phyloP scores from a whole-genome alignment of 2,888 invertebrate genomes.

The Rotaria magnacalcarata region DNA sequence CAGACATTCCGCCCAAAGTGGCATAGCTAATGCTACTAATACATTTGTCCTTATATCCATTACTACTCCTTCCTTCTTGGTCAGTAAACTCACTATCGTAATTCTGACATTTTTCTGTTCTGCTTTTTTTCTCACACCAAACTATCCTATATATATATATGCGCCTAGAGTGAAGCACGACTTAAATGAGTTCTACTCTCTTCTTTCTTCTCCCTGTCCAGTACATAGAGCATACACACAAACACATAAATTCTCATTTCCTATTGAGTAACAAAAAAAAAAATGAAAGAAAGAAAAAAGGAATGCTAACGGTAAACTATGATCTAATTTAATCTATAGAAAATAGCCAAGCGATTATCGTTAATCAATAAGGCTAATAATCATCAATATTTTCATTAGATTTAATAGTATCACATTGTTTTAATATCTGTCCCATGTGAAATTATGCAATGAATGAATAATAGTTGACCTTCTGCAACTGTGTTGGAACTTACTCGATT shows the following conservation, averaged over 20 bases:
- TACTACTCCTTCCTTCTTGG: background rate
- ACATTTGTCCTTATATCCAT: slow-evolving; percentile 9
- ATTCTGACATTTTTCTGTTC: background rate
- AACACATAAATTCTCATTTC: background rate
- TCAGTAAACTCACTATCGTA: background rate
- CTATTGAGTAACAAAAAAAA: background rate
- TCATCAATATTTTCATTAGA: too few species aligned
- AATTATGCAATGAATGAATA: background rate
- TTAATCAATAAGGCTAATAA: background rate
- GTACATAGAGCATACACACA: background rate
- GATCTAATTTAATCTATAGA: background rate
- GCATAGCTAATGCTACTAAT: background rate
- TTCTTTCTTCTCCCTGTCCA: background rate
- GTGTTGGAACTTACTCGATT: background rate
- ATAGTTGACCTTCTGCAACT: background rate
- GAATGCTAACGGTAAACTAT: background rate
- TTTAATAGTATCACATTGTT: background rate
- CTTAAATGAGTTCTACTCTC: background rate
- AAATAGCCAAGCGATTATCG: background rate
- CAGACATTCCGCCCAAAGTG: slow-evolving; percentile 22
- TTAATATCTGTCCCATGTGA: background rate
- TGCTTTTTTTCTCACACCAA: background rate
- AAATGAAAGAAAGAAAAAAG: too few species aligned
- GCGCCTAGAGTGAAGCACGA: background rate
- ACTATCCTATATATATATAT: background rate